phyloP scores from a whole-genome alignment of 2,888 invertebrate genomes.

The Homarus gammarus region DNA sequence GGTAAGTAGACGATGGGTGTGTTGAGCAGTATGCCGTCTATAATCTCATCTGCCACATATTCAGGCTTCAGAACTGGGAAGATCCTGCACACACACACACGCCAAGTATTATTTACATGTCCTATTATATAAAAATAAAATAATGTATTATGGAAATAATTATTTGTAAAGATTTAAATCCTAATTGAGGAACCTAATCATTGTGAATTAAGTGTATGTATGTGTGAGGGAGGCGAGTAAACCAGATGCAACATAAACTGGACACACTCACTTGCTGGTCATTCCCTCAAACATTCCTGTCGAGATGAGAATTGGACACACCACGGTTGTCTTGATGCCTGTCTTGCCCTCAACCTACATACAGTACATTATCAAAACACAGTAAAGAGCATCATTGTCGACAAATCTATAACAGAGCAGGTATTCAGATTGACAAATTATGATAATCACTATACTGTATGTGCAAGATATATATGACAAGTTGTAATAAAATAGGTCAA shows the following conservation, averaged over 20 bases:
- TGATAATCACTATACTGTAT: too few species aligned
- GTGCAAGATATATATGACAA: too few species aligned
- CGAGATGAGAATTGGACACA: conserved; percentile 97
- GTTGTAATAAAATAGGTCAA: too few species aligned
- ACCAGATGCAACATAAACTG: too few species aligned
- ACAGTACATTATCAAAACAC: background rate
- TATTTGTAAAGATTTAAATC: background rate
- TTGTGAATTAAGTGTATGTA: background rate
- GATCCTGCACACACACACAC: conserved; percentile 81
- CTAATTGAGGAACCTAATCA: background rate
- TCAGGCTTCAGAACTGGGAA: conserved; percentile 89
- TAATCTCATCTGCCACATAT: conserved; percentile 90
- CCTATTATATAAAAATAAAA: too few species aligned
- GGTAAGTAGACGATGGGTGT: conserved; percentile 86
- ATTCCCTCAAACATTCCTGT: conserved; percentile 96
- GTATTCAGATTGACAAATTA: too few species aligned
- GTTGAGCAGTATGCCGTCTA: conserved; percentile 88
- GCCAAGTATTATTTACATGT: too few species aligned
- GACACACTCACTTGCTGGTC: background rate
- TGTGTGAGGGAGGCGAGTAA: background rate
- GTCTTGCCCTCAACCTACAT: conserved; percentile 78
- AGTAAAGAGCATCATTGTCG: too few species aligned
- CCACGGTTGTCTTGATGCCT: conserved; percentile 90
- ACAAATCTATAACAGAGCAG: too few species aligned
- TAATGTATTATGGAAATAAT: too few species aligned